Evolutionary conservation across 2,797 vertebrate genomes (phyloP), one percentile per base, ranked within the genome.

Genomic region (Coranthus polyacanthus): DNA sequence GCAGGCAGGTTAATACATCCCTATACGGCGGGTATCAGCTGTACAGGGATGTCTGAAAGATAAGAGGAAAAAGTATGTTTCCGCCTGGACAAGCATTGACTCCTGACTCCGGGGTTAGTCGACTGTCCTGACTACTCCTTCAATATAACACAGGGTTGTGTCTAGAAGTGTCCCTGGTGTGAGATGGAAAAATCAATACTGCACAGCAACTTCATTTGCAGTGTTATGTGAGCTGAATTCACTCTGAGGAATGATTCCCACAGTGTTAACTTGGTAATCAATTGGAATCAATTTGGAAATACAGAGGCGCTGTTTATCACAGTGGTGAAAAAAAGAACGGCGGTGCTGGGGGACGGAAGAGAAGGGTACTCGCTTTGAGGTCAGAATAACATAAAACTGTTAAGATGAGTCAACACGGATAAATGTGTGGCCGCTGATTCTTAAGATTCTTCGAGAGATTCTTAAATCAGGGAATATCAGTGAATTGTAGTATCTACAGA

Each of bases 141-240:
- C 49, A 55, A 43, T 22, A 17, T 42, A 26, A 57, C 45, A 20
- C 13, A 34, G 5, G 5, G 6, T 16, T 6, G 22, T 15, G 12
- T 36, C 37, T 22, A 9, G 13, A 41, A 42, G 26, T 24, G 21
- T 21, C 37, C 0, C 1, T 2, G 22, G 15, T 49, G 26, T 2
- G 32, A 63, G 20, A 46, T 38, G 54, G 9, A 7, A 12, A 45
- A 54, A 80, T 85, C 81, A 70, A 80, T 82, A 36, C 22, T 10
- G 15, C 17, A 42, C 55, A 49, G 51, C 41, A 38, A 54, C 57
- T 61, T 82, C 58, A 78, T 76, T 66, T 76, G 20, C 59, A 49
- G 21, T 7, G 3, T 52, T 50, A 26, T 75, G 75, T 72, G 67
- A 72, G 54, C 51, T 64, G 79, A 72, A 75, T 82, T 55, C 42